phyloP scores from a whole-genome alignment of 1,140 invertebrate genomes.

The Calycopis cecrops region DNA sequence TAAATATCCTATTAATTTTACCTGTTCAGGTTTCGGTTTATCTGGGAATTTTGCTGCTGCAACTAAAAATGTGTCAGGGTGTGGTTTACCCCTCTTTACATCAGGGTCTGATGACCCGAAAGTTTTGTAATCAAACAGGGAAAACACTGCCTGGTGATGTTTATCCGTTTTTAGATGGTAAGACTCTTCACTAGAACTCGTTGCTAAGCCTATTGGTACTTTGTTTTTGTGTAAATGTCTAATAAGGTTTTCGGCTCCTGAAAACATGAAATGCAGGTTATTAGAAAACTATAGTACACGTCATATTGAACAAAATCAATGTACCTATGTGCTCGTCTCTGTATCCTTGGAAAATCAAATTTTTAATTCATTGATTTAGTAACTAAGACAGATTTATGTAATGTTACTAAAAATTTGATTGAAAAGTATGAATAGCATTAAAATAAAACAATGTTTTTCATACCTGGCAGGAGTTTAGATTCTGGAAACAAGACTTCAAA shows the following conservation, averaged over 20 bases:
- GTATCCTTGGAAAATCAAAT: too few species aligned
- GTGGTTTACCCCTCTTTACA: slow-evolving; percentile 85
- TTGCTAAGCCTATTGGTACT: slow-evolving; percentile 84
- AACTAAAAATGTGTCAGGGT: slow-evolving; percentile 86
- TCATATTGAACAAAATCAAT: too few species aligned
- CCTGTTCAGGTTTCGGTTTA: slow-evolving; percentile 75
- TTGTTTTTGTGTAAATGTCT: slow-evolving; percentile 79
- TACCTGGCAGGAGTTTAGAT: slow-evolving; percentile 81
- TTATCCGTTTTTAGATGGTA: slow-evolving; percentile 81
- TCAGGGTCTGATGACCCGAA: slow-evolving; percentile 83
- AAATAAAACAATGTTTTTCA: background rate
- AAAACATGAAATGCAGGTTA: too few species aligned
- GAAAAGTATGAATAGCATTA: too few species aligned
- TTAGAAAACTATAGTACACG: too few species aligned
- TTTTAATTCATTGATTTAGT: too few species aligned
- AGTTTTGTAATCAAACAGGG: slow-evolving; percentile 80
- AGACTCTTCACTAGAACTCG: slow-evolving; percentile 79
- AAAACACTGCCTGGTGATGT: slow-evolving; percentile 81
- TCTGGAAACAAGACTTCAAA: slow-evolving; percentile 78
- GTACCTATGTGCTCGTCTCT: too few species aligned
- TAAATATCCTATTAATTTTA: slow-evolving; percentile 36
- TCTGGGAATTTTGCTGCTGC: slow-evolving; percentile 81
- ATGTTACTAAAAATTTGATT: too few species aligned
- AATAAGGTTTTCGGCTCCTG: slow-evolving; percentile 82
- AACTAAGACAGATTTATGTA: too few species aligned